phyloP scores from a whole-genome alignment of 2,113 vertebrate species.

The Malurus melanocephalus region DNA sequence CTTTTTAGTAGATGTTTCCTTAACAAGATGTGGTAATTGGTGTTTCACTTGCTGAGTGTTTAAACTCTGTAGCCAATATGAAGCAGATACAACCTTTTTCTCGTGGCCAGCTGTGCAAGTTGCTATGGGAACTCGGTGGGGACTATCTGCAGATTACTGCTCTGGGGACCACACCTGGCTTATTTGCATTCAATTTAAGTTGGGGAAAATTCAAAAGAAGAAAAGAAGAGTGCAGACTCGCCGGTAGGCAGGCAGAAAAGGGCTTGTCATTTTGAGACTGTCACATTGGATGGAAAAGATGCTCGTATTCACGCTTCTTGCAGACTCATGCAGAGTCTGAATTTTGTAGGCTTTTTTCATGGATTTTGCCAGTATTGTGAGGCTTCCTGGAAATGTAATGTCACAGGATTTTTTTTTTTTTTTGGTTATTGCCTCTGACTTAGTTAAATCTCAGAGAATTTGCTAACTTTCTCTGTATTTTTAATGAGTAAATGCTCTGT shows the following conservation, averaged over 20 bases:
- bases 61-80: slow-evolving; percentile 58
- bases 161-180: slow-evolving; percentile 71
- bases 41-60: slow-evolving; percentile 51
- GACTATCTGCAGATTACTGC: slow-evolving; percentile 51
- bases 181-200: slow-evolving; percentile 74
- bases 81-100: slow-evolving; percentile 37
- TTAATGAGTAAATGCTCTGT: neutral
- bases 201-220: slow-evolving; percentile 65
- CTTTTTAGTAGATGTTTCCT: slow-evolving; percentile 36
- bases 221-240: slow-evolving; percentile 25
- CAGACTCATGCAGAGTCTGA: neutral
- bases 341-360: neutral
- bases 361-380: neutral
- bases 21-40: slow-evolving; percentile 35
- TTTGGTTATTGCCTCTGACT: neutral
- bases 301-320: neutral
- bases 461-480: neutral
- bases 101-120: slow-evolving; percentile 64
- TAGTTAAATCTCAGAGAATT: slow-evolving; percentile 1
- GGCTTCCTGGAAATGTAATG: neutral
- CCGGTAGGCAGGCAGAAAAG: slow-evolving; percentile 30
- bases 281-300: slow-evolving; percentile 30
- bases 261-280: slow-evolving; percentile 40
- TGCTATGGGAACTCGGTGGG: slow-evolving; percentile 68
- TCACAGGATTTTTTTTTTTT: neutral